These are phyloP conservation scores for Epinotia demarniana DNA, from an alignment of 2,888 invertebrate species.

Conservation along the genomic window DNA sequence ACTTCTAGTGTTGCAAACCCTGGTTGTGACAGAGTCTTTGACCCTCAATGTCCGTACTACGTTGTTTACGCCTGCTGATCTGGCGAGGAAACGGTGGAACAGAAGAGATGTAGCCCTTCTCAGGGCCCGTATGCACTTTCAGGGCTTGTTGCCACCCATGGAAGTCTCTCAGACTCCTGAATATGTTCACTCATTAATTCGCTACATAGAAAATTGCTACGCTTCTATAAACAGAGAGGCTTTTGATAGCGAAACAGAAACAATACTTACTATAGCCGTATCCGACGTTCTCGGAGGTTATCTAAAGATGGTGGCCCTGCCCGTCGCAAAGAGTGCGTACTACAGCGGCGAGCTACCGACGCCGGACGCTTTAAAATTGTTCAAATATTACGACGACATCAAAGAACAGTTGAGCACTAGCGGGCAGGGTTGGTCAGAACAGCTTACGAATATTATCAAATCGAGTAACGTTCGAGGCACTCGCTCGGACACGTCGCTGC, in stretches of 20 bases:
- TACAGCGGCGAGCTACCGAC: conserved; percentile 86
- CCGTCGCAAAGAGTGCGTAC: conserved; percentile 85
- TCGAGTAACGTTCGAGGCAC: neutral
- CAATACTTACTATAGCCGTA: conserved; percentile 68
- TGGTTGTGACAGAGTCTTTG: neutral
- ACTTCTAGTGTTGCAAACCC: conserved; percentile 43
- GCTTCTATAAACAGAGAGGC: conserved; percentile 59
- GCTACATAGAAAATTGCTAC: conserved; percentile 64
- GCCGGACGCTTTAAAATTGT: conserved; percentile 80
- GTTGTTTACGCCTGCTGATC: conserved; percentile 61
- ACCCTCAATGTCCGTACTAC: conserved; percentile 70
- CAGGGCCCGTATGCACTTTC: conserved; percentile 65
- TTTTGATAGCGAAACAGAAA: conserved; percentile 51
- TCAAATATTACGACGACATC: conserved; percentile 83
- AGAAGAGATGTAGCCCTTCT: conserved; percentile 59
- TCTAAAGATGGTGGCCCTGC: conserved; percentile 84
- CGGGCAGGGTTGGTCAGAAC: conserved; percentile 83
- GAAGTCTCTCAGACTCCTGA: conserved; percentile 57
- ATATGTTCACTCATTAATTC: conserved; percentile 59
- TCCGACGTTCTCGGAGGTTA: conserved; percentile 85
- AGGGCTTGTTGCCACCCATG: conserved; percentile 63
- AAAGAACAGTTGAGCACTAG: conserved; percentile 84
- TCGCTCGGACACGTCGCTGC: neutral
- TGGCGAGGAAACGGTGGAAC: conserved; percentile 60
- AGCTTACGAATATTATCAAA: neutral